These are phyloP conservation scores for Gymnocephalus cernua DNA, from an alignment of 2,113 vertebrate genomes.

Conservation along the genomic window DNA sequence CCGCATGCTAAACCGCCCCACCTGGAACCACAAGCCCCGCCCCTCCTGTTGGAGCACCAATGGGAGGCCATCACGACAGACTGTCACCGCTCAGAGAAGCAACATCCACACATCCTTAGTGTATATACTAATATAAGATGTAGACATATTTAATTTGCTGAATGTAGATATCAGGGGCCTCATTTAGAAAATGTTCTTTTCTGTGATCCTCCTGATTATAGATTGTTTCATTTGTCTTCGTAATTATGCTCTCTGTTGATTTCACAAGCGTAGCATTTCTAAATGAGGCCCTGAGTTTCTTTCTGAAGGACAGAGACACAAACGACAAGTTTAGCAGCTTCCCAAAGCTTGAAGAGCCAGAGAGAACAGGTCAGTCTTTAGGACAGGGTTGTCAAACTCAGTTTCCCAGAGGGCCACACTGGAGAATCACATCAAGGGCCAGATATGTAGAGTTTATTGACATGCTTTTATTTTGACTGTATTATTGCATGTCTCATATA, in stretches of 20 bases:
- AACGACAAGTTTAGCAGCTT: neutral
- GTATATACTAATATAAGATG: conserved; percentile 30
- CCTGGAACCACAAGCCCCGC: conserved; percentile 48
- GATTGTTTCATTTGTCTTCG: neutral
- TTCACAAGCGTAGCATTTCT: neutral
- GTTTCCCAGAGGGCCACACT: no score
- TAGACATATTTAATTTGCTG: conserved; percentile 28
- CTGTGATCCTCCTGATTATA: neutral
- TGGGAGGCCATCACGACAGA: conserved; percentile 54
- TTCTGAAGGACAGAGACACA: neutral
- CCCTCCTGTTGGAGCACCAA: conserved; percentile 52
- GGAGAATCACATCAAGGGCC: no score
- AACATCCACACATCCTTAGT: conserved; percentile 7
- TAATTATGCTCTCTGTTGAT: conserved; percentile 1
- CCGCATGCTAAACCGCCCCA: conserved; percentile 53
- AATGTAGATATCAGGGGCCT: conserved; percentile 41
- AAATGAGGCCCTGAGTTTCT: conserved; percentile 23
- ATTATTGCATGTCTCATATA: no score
- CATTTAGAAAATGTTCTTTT: conserved; percentile 18
- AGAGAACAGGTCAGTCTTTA: neutral
- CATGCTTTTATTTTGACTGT: no score
- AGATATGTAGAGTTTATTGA: no score
- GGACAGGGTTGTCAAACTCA: no score
- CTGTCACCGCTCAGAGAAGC: conserved; percentile 32
- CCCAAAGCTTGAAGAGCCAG: neutral